Base-by-base conservation (phyloP, 2,888 invertebrate species). In the Morinoia aosen region DNA sequence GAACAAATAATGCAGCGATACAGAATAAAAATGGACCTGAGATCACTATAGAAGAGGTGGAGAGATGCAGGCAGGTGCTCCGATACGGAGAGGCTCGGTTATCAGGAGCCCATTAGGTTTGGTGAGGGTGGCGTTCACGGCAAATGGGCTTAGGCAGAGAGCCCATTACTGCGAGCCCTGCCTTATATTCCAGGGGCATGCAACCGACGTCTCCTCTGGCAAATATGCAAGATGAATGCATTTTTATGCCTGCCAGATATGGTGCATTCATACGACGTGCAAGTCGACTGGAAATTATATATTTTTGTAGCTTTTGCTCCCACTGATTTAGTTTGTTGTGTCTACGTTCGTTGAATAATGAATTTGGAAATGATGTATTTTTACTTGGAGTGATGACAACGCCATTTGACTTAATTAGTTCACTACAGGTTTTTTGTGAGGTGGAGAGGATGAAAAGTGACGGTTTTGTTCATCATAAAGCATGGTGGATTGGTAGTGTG, bases 181-280 rank as follows among this genome's bases (percentile, higher is more conserved):
- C 76, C 76, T 76, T 76, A 76, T 76, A 76, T 76, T 76, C 76
- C 33, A 33, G 76, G 76, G 76, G 76, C 76, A 76, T 76, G 76
- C 76, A 76, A 76, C 76, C 76, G 76, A 76, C 76, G 76, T 33
- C 33, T 76, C 25, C 76, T 76, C 16, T 76, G 76, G 76, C 25
- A 33, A 76, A 16, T 76, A 76, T 76, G 19, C 76, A 76, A 33
- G 76, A 76, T 33, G 76, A 76, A 76, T 76, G 25, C 76, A 76
- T 76, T 76, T 76, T 76, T 76, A 76, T 16, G 76, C 19, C 76
- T 10, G 8, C 25, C 25, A 64, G 25, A 64, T 19, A 25, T 64
- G 76, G 25, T 25, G 19, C 19, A 19, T 61, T 61, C 25, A 76
- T 33, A 33, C 25, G 19, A 33, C 33, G 76, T 0, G 76, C 76